Base-by-base conservation (phyloP, 2,797 vertebrate species). In the Gambelia wislizenii region DNA sequence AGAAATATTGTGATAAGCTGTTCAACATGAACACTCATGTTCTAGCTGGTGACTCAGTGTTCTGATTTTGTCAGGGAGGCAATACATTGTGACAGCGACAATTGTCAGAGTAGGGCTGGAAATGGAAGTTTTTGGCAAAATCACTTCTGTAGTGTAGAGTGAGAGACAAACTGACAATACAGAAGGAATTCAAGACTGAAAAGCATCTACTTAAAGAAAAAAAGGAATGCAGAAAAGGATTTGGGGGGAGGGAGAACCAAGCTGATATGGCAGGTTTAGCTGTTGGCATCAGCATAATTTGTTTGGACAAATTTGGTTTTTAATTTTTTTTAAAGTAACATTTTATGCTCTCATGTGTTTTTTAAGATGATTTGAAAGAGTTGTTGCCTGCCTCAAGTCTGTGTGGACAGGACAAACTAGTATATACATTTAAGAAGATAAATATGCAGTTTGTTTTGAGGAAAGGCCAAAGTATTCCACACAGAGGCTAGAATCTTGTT, bases 1-100 rank as follows among this genome's bases (percentile, higher is more conserved):
- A 64, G 59, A 44, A 82, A 82, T 82, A 83, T 69, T 83, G 25
- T 67, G 61, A 83, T 83, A 18, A 33, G 79, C 22, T 47, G 64
- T 83, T 83, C 81, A 83, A 13, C 33, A 49, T 47, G 42, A 49
- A 49, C 42, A 39, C 44, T 84, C 83, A 72, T 54, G 49, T 84
- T 56, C 69, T 84, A 74, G 83, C 49, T 54, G 44, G 44, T 54
- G 39, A 54, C 69, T 85, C 59, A 64, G 25, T 64, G 80, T 25
- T 39, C 12, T 72, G 47, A 30, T 85, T 85, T 56, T 30, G n/a
- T 75, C 52, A 75, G 49, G 52, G 9, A 85, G 54, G 20, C 14
- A 30, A 56, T 27, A n/a, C 54, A 85, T 61, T 22, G 4, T 76
- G 72, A 85, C 25, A 56, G 36, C 42, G 12, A 36, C 27, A 47